Base-by-base conservation (phyloP, 2,888 invertebrate genomes). In the Lissocephala sabroskyi region DNA sequence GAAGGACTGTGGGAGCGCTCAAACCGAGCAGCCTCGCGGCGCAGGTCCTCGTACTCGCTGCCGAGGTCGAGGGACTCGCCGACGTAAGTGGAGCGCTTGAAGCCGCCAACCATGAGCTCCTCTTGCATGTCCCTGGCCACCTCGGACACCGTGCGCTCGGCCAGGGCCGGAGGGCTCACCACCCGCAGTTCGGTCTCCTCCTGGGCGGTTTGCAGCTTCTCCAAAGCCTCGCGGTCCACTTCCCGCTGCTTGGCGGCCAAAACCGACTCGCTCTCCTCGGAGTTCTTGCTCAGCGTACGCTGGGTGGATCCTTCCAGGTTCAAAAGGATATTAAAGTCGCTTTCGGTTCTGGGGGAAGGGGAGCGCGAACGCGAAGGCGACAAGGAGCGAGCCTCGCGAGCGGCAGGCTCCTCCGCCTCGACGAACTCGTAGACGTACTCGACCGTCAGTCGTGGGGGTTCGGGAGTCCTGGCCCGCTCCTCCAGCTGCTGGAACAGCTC, bases 51-150 rank as follows among this genome's bases (percentile, higher is more conserved):
- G 23, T 65, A 79, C 44, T 81, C 76, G 48, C 70, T 68, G 3
- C 70, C 75, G 18, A 81, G 56, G 46, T 84, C 84, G 44, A 81
- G 45, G 1, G 84, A 84, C 32, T 84, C 82, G 0, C 83, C 84
- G 0, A 80, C 82, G 35, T 83, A 84, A 0, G 80, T 82, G n/a
- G 84, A 84, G 1, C 84, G 73, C 45, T 82, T 82, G 10, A 82
- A 83, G 1, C 66, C 73, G 2, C 70, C 76, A 1, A 68, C 61
- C 5, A 76, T 2, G 0, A 78, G 53, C 43, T 82, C 80, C 1
- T 73, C 62, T 26, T 79, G 79, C 1, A 84, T 62, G 30, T 84
- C 81, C 1, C 68, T 58, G 48, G 77, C 74, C 43, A 79, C 78
- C 14, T 73, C 78, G 0, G 84, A 84, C 2, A 78, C 61, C 0